A percentile compares a stretch with the other conserved stretches of the same genome.
These are phyloP conservation scores for Chrysina gloriosa DNA, from an alignment of 2,888 invertebrate genomes.

Conservation along the genomic window DNA sequence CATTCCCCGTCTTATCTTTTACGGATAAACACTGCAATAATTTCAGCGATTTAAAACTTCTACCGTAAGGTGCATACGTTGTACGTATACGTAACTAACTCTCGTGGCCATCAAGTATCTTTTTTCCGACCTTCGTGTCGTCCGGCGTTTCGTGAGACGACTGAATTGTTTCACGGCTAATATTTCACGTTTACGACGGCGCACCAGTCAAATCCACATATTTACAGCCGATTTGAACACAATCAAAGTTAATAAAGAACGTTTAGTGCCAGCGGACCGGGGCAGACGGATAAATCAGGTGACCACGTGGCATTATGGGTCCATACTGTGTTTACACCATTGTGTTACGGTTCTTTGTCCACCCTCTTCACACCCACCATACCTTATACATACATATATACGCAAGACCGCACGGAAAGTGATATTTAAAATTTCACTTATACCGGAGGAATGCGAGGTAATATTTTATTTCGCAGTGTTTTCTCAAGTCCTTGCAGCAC, in stretches of 20 bases:
- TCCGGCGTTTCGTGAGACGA: slow-evolving; percentile 35
- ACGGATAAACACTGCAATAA: slow-evolving; percentile 31
- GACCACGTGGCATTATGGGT: slow-evolving; percentile 48
- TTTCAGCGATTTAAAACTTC: slow-evolving; percentile 34
- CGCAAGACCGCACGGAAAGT: background rate
- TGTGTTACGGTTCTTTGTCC: slow-evolving; percentile 41
- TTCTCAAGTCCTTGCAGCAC: no score
- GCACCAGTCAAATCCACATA: slow-evolving; percentile 48
- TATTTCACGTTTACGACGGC: slow-evolving; percentile 45
- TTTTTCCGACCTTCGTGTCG: slow-evolving; percentile 19
- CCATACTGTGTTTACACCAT: slow-evolving; percentile 40
- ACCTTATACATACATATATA: background rate
- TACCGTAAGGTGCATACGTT: background rate
- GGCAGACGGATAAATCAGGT: slow-evolving; percentile 49
- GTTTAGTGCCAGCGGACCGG: slow-evolving; percentile 47
- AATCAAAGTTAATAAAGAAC: slow-evolving; percentile 50
- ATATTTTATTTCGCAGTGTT: background rate
- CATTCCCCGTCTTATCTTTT: background rate
- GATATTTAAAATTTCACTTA: background rate
- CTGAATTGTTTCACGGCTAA: slow-evolving; percentile 37
- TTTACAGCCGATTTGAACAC: slow-evolving; percentile 50
- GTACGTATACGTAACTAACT: slow-evolving; percentile 8
- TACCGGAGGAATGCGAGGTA: background rate
- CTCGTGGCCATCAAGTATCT: slow-evolving; percentile 21
- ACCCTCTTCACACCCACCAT: slow-evolving; percentile 45